A percentile compares a stretch with the other conserved stretches of the same genome.
Conservation (phyloP, 2,888 invertebrate genomes). For the Tetranychus truncatus region DNA sequence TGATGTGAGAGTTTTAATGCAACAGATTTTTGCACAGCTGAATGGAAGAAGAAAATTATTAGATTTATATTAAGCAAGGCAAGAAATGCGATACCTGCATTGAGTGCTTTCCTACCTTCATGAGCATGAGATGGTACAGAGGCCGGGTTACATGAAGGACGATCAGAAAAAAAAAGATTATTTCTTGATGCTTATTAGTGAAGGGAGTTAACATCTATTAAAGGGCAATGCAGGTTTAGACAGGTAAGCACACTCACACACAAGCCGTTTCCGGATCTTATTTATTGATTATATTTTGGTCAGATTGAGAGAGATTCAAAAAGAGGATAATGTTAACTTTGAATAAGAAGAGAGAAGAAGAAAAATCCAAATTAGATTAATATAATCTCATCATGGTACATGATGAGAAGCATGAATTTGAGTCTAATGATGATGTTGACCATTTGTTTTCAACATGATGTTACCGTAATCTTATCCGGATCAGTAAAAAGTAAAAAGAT, state of each 20-base stretch:
- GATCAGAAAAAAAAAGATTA: background rate
- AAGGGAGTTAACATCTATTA: background rate
- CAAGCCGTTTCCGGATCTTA: background rate
- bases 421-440: background rate
- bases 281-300: background rate
- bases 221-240: background rate
- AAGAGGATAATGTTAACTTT: background rate
- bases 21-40: too few relatives aligned
- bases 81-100: too few relatives aligned
- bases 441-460: background rate
- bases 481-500: background rate
- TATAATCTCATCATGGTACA: background rate
- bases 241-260: background rate
- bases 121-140: background rate
- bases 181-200: background rate
- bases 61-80: too few relatives aligned
- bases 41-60: too few relatives aligned
- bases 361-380: background rate
- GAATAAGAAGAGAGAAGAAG: background rate
- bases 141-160: background rate
- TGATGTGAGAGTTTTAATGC: too few relatives aligned
- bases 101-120: background rate
- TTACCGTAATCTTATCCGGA: background rate
- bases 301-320: background rate
- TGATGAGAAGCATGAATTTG: constrained; percentile 5